Percentiles rank a stretch among this genome's conserved stretches.
Conservation (phyloP, 2,113 vertebrate genomes). For the Petrocephalus microphthalmus region DNA sequence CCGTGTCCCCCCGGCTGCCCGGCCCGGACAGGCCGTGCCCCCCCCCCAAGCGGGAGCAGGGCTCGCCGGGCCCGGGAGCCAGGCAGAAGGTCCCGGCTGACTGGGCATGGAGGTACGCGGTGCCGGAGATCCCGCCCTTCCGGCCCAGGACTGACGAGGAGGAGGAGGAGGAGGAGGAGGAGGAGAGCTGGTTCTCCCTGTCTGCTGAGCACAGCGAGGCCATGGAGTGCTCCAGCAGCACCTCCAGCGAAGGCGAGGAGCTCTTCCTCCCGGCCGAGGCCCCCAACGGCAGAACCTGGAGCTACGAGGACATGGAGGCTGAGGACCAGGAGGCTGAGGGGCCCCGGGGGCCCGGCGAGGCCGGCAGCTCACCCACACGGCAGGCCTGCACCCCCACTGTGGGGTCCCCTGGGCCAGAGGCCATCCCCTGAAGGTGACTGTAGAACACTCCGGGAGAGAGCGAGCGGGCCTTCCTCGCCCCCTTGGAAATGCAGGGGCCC, state of each 20-base stretch:
- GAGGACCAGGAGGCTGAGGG: slow-evolving; percentile 55
- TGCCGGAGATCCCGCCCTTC: slow-evolving; percentile 85
- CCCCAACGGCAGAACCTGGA: slow-evolving; percentile 23
- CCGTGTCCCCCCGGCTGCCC: slow-evolving; percentile 75
- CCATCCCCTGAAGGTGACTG: slow-evolving; percentile 52
- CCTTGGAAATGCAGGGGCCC: not conserved
- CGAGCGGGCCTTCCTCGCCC: not conserved
- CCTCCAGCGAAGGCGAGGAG: slow-evolving; percentile 27
- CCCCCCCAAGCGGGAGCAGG: slow-evolving; percentile 56
- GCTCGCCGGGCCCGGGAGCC: slow-evolving; percentile 55
- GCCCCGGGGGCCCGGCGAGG: slow-evolving; percentile 32
- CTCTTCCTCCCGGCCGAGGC: not conserved
- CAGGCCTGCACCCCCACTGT: slow-evolving; percentile 43
- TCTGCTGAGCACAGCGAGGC: slow-evolving; percentile 64
- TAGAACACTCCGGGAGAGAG: slow-evolving; percentile 33
- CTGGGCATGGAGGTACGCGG: slow-evolving; percentile 76
- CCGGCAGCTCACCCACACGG: slow-evolving; percentile 36
- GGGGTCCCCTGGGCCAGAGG: slow-evolving; percentile 42
- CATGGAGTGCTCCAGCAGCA: slow-evolving; percentile 82
- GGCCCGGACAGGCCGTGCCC: slow-evolving; percentile 62
- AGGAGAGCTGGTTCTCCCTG: slow-evolving; percentile 48
- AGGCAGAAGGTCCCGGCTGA: slow-evolving; percentile 61
- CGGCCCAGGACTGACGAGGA: slow-evolving; percentile 49
- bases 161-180: slow-evolving; percentile 27
- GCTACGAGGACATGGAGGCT: slow-evolving; percentile 70